Evolutionary conservation across 2,113 vertebrate genomes (phyloP), one percentile per base, ranked within the genome.

Genomic region (Perca schrenkii): DNA sequence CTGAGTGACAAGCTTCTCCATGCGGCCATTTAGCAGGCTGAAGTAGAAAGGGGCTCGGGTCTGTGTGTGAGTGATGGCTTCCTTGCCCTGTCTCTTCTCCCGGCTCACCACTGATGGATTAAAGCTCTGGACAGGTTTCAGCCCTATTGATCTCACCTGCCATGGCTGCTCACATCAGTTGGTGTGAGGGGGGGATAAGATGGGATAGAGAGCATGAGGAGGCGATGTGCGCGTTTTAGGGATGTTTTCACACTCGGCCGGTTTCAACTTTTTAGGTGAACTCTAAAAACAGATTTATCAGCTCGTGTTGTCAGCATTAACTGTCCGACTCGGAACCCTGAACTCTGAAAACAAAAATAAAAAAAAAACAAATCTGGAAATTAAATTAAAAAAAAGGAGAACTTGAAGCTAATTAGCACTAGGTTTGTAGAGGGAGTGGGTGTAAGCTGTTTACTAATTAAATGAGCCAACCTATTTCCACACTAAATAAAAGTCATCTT

Each of bases 61-160:
- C 40, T 57, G 61, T n/a, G 65, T n/a, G 70, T 89, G 88, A 93
- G 74, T 86, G 89, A 94, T 91, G 86, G 86, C 90, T 90, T 80
- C 80, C 83, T 89, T 69, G 86, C 84, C 85, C 72, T 28, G 88
- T 89, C 87, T 93, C 84, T 76, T 67, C 90, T 89, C 88, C 65
- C 52, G 61, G 63, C 83, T 91, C 89, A 43, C 82, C 80, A 57
- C 88, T 88, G 93, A 94, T 93, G 89, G 90, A 94, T 94, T 90
- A 92, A 91, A 84, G 87, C 84, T 88, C 77, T 80, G 91, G 90
- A 91, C 91, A 90, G 90, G 89, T 89, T 92, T 91, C 84, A 90
- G 88, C 85, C 91, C 75, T 94, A 94, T 94, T 88, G 93, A 94
- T 94, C 87, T 86, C 82, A 86, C 83, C 91, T 93, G 91, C 89